These are phyloP conservation scores for Argyrosomus regius DNA, from an alignment of 2,797 vertebrate genomes.

Conservation along the genomic window DNA sequence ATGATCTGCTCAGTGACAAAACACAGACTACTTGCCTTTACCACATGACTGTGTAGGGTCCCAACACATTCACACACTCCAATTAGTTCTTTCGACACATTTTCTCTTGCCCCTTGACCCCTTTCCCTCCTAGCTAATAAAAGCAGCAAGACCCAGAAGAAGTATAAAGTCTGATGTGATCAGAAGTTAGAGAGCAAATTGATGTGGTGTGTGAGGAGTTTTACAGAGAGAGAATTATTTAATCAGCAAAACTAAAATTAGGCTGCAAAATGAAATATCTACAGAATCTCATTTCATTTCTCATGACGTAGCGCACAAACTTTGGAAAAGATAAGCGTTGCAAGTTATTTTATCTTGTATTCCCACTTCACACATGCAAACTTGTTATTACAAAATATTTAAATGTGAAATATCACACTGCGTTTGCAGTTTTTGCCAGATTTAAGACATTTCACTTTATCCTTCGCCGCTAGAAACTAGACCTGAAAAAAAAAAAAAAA, in stretches of 20 bases:
- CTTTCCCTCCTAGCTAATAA: constrained; percentile 51
- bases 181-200: constrained; percentile 45
- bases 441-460: constrained; percentile 12
- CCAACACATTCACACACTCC: constrained; percentile 26
- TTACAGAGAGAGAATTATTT: constrained; percentile 39
- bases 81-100: constrained; percentile 59
- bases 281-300: constrained; percentile 30
- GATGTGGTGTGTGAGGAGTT: constrained; percentile 18
- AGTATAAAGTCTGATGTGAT: constrained; percentile 47
- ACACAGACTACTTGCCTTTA: constrained; percentile 42
- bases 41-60: constrained; percentile 35
- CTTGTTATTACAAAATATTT: constrained; percentile 43
- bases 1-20: constrained; percentile 54
- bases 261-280: constrained; percentile 30
- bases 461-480: constrained; percentile 15
- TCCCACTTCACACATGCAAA: constrained; percentile 17
- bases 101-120: constrained; percentile 53
- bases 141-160: constrained; percentile 28
- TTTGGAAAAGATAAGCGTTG: constrained; percentile 34
- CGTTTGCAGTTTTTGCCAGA: constrained; percentile 31
- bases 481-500: background rate
- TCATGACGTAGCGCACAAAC: constrained; percentile 20
- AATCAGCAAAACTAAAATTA: constrained; percentile 57
- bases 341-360: constrained; percentile 40
- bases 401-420: constrained; percentile 28